Base-by-base conservation (phyloP, 1,140 invertebrate genomes). In the Pemphigus obesinymphae region DNA sequence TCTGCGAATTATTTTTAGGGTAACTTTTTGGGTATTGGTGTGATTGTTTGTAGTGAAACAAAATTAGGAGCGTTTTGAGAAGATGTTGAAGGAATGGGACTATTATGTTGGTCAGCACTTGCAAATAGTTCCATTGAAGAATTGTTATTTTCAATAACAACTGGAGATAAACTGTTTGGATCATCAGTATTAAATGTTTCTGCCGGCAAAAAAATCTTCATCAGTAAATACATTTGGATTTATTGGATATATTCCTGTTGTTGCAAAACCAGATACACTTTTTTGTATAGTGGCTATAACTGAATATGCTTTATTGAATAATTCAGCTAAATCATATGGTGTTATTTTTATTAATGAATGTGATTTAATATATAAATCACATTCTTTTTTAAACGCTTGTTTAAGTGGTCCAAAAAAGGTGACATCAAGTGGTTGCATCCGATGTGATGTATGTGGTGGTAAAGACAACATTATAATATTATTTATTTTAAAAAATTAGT, bases 401-500 rank as follows among this genome's bases (percentile, higher is more conserved):
- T 61, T 61, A 6, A 61, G 26, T 61, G 58, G 58, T 31, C 58
- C 58, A 61, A 84, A 88, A 29, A 89, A 86, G 37, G 84, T 80
- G 40, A 85, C 82, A 84, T 88, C 87, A 8, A 87, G 82, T 1
- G 85, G 86, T 82, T 87, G 86, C 0, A 85, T n/a, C 31, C 82
- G 75, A 72, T 87, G 85, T 1, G 83, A 84, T 29, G 83, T 84
- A 73, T 87, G 86, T 50, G 86, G 86, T 43, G 86, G 86, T 23
- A 86, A 84, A n/a, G 83, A 83, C 11, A 87, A 45, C 82, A 86
- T 83, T 1, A 84, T 82, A 58, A 87, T 84, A 31, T 83, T 61
- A 82, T 85, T 83, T 82, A 85, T 53, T 72, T 58, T 82, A 72
- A 83, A 84, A 70, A 75, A 85, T 82, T 84, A 53, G 66, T 85